Conservation (phyloP, 1,140 invertebrate species). For the Atta cephalotes region DNA sequence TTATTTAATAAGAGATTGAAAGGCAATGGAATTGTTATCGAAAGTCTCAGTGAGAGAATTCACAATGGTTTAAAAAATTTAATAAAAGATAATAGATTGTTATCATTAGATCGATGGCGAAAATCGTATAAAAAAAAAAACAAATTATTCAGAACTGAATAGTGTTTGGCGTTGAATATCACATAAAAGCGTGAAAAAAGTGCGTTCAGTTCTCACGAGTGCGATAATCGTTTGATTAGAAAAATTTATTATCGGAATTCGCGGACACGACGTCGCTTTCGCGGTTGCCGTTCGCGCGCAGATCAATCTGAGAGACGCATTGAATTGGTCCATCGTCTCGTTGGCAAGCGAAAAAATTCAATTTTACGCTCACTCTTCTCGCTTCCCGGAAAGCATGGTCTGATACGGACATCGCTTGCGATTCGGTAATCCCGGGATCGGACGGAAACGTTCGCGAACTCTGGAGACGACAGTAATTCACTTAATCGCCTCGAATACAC, state of each 20-base stretch:
- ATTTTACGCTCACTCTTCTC: conserved; percentile 40
- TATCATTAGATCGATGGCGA: background rate
- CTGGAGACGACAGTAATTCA: conserved; percentile 1
- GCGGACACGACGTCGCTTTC: conserved; percentile 17
- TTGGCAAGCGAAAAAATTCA: conserved; percentile 54
- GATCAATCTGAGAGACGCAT: conserved; percentile 52
- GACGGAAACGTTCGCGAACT: background rate
- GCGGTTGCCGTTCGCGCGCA: conserved; percentile 12
- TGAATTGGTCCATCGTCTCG: conserved; percentile 45
- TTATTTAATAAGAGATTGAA: background rate
- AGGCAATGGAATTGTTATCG: background rate
- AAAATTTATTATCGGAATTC: conserved; percentile 59
- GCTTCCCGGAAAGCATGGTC: background rate
- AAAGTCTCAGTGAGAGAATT: background rate
- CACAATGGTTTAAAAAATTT: background rate
- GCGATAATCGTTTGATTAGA: conserved; percentile 14
- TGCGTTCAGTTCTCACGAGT: conserved; percentile 1
- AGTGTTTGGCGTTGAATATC: background rate
- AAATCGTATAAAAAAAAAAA: background rate
- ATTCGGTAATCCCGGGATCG: conserved; percentile 15
- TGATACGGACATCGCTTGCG: conserved; percentile 21
- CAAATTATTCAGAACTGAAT: background rate
- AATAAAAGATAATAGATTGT: background rate
- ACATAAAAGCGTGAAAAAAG: conserved; percentile 22
- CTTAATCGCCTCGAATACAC: background rate